Conservation (phyloP, 2,888 invertebrate genomes). For the Apodemia duryi region DNA sequence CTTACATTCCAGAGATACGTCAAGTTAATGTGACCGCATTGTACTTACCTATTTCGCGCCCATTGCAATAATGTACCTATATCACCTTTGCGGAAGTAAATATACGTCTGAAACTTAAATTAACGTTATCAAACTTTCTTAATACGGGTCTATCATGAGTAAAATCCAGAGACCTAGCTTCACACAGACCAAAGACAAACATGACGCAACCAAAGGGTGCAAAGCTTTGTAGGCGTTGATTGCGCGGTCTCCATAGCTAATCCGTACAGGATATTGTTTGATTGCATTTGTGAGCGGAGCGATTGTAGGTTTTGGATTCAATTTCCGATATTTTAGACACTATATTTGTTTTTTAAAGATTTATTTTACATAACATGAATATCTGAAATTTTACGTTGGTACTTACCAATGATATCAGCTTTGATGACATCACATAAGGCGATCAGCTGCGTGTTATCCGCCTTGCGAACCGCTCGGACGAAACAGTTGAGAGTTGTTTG, state of each 20-base stretch:
- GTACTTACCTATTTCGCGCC: no score
- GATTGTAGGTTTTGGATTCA: slow-evolving; percentile 2
- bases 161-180: slow-evolving; percentile 1
- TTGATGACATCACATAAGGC: slow-evolving; percentile 58
- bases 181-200: slow-evolving; percentile 8
- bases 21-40: no score
- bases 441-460: slow-evolving; percentile 49
- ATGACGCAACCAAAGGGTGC: slow-evolving; percentile 5
- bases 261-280: slow-evolving; percentile 7
- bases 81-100: no score
- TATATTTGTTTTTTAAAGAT: not conserved
- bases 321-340: not conserved
- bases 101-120: not conserved
- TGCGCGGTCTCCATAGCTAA: slow-evolving; percentile 3
- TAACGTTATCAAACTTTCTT: not conserved
- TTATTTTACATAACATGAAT: no score
- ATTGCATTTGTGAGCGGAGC: slow-evolving; percentile 1
- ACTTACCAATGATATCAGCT: slow-evolving; percentile 64
- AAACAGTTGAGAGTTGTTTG: slow-evolving; percentile 53
- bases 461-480: slow-evolving; percentile 47
- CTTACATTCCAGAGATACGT: no score
- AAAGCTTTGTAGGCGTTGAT: slow-evolving; percentile 15
- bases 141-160: not conserved
- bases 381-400: no score
- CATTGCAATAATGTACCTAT: no score